These are phyloP conservation scores for Thryonomys swinderianus DNA, from an alignment of 2,113 vertebrate genomes.

Conservation along the genomic window DNA sequence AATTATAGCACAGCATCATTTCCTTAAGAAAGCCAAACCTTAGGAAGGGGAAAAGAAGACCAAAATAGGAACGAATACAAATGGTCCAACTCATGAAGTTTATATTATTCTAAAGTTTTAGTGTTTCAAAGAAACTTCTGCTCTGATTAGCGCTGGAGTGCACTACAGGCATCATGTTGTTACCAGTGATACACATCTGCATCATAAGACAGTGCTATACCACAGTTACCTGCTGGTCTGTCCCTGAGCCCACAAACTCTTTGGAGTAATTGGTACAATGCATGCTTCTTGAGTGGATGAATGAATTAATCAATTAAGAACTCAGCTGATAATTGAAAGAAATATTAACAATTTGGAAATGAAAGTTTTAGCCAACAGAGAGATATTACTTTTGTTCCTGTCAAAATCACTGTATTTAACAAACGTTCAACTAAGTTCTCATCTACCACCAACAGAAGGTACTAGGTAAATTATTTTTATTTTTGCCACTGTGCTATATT, in stretches of 20 bases:
- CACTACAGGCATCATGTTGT: neutral
- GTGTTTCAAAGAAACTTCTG: neutral
- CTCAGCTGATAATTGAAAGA: neutral
- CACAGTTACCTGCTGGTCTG: neutral
- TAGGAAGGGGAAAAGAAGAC: neutral
- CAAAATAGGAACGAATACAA: neutral
- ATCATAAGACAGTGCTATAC: neutral
- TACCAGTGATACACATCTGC: neutral
- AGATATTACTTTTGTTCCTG: neutral
- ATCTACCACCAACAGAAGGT: neutral
- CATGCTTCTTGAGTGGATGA: neutral
- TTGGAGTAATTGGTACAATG: neutral
- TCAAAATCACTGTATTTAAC: neutral
- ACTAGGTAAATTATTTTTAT: conserved; percentile 47
- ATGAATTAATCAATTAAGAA: neutral
- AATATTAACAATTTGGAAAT: neutral
- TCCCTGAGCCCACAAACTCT: neutral
- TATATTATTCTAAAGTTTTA: neutral
- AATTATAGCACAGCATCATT: neutral
- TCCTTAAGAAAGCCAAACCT: neutral
- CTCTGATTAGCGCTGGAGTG: neutral
- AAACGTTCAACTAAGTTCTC: conserved; percentile 24
- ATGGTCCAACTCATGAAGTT: neutral
- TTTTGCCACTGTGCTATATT: conserved; percentile 39
- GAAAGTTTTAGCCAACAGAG: conserved; percentile 17